phyloP scores from a whole-genome alignment of 2,113 vertebrate genomes.

The Oreochromis aureus region DNA sequence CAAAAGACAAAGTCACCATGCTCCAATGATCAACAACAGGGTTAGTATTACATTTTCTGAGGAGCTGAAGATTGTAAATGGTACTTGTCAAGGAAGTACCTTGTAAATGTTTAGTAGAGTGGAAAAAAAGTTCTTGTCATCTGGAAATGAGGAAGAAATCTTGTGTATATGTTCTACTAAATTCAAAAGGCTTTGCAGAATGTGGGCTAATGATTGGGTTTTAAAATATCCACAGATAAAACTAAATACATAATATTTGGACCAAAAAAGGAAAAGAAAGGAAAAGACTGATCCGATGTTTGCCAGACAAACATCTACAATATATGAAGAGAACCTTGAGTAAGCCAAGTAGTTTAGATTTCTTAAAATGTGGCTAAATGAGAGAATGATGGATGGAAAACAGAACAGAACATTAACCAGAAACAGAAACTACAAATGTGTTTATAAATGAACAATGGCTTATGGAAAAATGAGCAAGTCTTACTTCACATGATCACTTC shows the following conservation, averaged over 20 bases:
- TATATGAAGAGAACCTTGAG: not conserved
- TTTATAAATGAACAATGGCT: not conserved
- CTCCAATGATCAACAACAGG: not conserved
- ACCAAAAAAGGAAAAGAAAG: not conserved
- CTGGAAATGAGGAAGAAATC: not conserved
- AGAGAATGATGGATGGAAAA: not conserved
- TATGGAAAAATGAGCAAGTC: not conserved
- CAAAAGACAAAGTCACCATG: not conserved
- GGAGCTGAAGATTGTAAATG: not conserved
- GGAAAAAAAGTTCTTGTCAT: not conserved
- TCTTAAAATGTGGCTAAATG: not conserved
- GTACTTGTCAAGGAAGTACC: not conserved
- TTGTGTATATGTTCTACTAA: not conserved
- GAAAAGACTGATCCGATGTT: not conserved
- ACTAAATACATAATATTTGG: too few species aligned
- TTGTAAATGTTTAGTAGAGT: not conserved
- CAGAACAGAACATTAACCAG: not conserved
- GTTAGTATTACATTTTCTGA: not conserved
- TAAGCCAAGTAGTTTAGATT: accelerated
- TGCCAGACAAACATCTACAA: not conserved
- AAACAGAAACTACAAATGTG: not conserved
- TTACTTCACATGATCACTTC: not conserved
- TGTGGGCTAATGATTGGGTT: not conserved
- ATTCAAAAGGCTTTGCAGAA: not conserved
- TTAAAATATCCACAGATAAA: not conserved